Evolutionary conservation across 2,888 invertebrate species (phyloP), one percentile per base, ranked within the genome.

Genomic region (Pheosia gnoma): DNA sequence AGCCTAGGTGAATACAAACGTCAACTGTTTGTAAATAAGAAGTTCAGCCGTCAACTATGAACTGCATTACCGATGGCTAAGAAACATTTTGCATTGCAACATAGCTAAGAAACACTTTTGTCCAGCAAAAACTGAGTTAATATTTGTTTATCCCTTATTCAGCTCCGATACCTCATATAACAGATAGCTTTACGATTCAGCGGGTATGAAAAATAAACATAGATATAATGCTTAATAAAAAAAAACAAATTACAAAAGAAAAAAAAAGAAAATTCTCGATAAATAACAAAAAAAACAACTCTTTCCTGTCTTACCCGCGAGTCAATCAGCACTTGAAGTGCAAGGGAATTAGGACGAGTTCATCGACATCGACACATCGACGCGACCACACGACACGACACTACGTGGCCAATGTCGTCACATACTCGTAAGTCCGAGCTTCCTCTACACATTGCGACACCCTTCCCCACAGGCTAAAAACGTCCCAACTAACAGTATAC

Each of bases 281-380:
- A 25, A 25, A 25, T 25, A 25, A 25, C 0, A n/a, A 6, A 47
- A 47, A 47, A 5, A 47, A 47, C 47, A 47, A 47, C n/a, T 51
- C 13, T 49, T 49, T 61, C 61, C 62, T 66, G 63, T 58, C 53
- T 61, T 64, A 61, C 70, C 65, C 63, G 61, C 66, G 58, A 72
- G 58, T 75, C 72, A 71, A 72, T 70, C 67, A 78, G 75, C 75
- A 81, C 75, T 80, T 76, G 75, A 77, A 75, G 78, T 77, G 75
- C 71, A 75, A 82, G 82, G 74, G 77, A 86, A 84, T 85, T 86
- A 77, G 85, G 85, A 79, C 84, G 75, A 70, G 74, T 79, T 25
- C 75, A 79, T 82, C 88, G 87, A 89, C 90, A 85, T 83, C 88
- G 89, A 88, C 89, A 83, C 81, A 71, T 85, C 81, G 79, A 86